Conservation (phyloP, 2,888 invertebrate species). For the Hirtodrosophila trivittata region DNA sequence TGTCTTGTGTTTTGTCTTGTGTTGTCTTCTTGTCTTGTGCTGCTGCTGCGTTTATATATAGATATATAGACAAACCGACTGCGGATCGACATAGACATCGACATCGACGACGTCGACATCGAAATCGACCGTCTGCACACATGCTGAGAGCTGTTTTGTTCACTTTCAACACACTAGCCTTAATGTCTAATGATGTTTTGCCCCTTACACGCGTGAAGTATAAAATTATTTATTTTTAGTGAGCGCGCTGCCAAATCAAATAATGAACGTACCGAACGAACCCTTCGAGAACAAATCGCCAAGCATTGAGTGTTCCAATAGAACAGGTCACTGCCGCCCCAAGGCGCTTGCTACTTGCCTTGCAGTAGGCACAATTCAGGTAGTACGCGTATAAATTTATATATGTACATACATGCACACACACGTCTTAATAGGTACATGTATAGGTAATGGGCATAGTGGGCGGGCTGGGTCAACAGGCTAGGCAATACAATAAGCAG, state of each 20-base stretch:
- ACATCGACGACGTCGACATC: conserved; percentile 10
- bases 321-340: conserved; percentile 26
- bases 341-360: conserved; percentile 20
- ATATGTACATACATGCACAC: neutral
- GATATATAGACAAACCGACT: conserved; percentile 55
- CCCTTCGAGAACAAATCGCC: conserved; percentile 33
- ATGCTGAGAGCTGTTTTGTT: conserved; percentile 54
- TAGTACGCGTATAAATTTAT: neutral
- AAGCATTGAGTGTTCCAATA: conserved; percentile 9
- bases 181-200: conserved; percentile 59
- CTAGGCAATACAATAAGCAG: neutral
- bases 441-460: conserved; percentile 10
- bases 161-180: conserved; percentile 60
- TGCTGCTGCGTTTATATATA: conserved; percentile 59
- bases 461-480: conserved; percentile 39
- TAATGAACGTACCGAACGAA: conserved; percentile 9
- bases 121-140: conserved; percentile 50
- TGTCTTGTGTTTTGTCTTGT: conserved; percentile 11
- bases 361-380: conserved; percentile 6
- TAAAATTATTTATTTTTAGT: conserved; percentile 55
- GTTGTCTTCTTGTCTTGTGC: conserved; percentile 5
- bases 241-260: conserved; percentile 30
- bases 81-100: conserved; percentile 45
- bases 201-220: conserved; percentile 59
- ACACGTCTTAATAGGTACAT: neutral